Base-by-base conservation (phyloP, 2,888 invertebrate genomes). In the Parascotia fuliginaria region DNA sequence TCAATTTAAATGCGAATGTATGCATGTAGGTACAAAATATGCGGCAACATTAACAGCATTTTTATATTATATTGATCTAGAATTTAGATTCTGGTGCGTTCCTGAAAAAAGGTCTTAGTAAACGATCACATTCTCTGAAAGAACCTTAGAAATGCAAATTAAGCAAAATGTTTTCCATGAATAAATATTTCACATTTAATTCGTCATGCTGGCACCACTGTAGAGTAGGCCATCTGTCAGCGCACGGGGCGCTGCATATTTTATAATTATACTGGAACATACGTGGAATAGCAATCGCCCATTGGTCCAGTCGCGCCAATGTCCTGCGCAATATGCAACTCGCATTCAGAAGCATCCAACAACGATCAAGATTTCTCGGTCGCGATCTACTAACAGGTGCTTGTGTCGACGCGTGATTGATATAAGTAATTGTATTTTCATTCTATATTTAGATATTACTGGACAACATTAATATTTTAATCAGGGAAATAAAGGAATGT, bases 321-420 rank as follows among this genome's bases (percentile, higher is more conserved):
- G 82, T 79, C 78, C 79, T 77, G 79, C 64, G 70, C 54, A 63
- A 75, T 74, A 87, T 84, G 84, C 75, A 81, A 61, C 60, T 51
- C 68, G 89, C 82, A 90, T 90, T 51, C 67, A 66, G 77, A 85
- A 83, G 71, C 63, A 66, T 58, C 65, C 72, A 70, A 73, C 65
- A 41, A 41, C 65, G 64, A 84, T 84, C 82, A 81, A 83, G 86
- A 87, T 87, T 81, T 80, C 79, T 83, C 79, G 85, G 79, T 79
- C 86, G 82, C 83, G 85, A 85, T 87, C 85, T 81, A 84, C 75
- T 84, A 88, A 87, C 89, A 88, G 89, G 88, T 89, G 89, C 79
- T 67, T 46, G 55, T 64, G 68, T 68, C 55, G 71, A 69, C 68
- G 62, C 66, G 69, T 71, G 72, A 71, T 70, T 69, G 69, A 71